Evolutionary conservation across 2,797 vertebrate species (phyloP).

Genomic region (Poeciliopsis paucimaculata): DNA sequence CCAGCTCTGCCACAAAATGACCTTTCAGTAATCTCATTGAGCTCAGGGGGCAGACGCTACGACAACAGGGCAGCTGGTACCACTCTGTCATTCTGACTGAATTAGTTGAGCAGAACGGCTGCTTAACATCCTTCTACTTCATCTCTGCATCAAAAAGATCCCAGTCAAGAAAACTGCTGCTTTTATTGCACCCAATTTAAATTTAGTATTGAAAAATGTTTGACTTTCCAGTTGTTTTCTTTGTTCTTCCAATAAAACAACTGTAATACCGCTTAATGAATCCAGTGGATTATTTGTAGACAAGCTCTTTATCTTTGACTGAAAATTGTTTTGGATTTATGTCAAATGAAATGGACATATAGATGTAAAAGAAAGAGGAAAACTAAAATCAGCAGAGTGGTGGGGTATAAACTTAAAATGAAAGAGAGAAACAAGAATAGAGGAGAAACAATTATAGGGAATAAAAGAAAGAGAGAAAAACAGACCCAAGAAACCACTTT

Average conservation of each 20-base stretch:
- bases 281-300: background rate
- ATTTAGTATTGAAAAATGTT: background rate
- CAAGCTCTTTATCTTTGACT: background rate
- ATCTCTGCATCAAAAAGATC: background rate
- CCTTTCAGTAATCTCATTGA: constrained; percentile 7
- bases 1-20: background rate
- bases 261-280: background rate
- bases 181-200: background rate
- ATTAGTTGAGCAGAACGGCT: constrained; percentile 1
- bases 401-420: background rate
- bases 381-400: no score
- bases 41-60: background rate
- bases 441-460: background rate
- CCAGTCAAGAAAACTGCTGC: background rate
- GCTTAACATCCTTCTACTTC: background rate
- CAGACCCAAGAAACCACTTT: background rate
- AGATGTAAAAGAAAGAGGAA: background rate
- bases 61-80: background rate
- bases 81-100: constrained; percentile 1
- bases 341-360: background rate
- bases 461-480: background rate
- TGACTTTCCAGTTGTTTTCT: background rate
- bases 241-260: background rate
- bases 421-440: background rate
- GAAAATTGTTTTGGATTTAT: background rate